These are phyloP conservation scores for Coptodon bakossiorum DNA, from an alignment of 2,113 vertebrate genomes.

Conservation along the genomic window DNA sequence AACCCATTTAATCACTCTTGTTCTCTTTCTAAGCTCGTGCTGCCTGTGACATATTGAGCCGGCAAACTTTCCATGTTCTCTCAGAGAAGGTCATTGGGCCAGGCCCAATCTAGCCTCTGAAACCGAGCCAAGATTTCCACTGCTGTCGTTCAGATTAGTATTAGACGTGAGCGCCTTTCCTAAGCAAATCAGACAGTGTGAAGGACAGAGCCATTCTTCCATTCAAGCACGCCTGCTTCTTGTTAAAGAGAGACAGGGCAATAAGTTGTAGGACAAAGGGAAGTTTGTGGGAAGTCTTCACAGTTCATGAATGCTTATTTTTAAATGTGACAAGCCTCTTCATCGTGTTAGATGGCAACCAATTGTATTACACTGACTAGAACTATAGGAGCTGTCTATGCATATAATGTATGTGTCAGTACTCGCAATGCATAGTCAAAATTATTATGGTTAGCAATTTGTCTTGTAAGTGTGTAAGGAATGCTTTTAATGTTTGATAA, in stretches of 20 bases:
- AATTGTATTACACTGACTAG: not conserved
- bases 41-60: constrained; percentile 60
- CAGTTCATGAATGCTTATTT: constrained; percentile 36
- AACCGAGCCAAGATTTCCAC: constrained; percentile 72
- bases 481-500: not conserved
- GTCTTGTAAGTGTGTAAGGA: not conserved
- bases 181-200: constrained; percentile 74
- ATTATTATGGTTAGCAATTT: not conserved
- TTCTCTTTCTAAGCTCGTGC: constrained; percentile 43
- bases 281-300: constrained; percentile 54
- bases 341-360: not conserved
- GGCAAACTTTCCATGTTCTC: constrained; percentile 67
- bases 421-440: not conserved
- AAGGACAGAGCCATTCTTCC: constrained; percentile 66
- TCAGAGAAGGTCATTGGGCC: constrained; percentile 66
- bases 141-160: constrained; percentile 72
- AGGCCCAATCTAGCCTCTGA: constrained; percentile 71
- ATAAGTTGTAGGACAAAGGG: constrained; percentile 59
- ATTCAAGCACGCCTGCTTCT: constrained; percentile 56
- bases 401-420: not conserved
- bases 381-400: not conserved
- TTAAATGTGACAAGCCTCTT: constrained; percentile 24
- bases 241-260: constrained; percentile 57
- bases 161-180: constrained; percentile 65
- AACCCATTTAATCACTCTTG: constrained; percentile 56